Evolutionary conservation across 2,888 invertebrate species (phyloP).

Genomic region (Leptopilina drosophilae): DNA sequence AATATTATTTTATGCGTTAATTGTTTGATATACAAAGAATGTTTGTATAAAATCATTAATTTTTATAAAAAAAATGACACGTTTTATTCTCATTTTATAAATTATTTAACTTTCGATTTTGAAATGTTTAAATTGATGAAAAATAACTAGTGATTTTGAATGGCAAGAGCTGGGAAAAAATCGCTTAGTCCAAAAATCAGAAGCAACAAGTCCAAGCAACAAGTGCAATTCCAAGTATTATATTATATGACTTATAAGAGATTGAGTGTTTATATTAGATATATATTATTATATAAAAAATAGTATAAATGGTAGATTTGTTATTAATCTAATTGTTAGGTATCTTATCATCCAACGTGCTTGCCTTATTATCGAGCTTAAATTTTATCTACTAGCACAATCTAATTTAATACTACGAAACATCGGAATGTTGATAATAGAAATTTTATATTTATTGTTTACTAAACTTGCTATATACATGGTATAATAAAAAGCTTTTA

Average conservation of each 20-base stretch:
- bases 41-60: no score
- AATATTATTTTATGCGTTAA: no score
- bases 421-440: constrained; percentile 63
- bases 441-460: constrained; percentile 63
- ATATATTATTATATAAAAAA: no score
- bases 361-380: constrained; percentile 38
- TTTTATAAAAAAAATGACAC: no score
- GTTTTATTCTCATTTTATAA: no score
- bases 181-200: constrained; percentile 18
- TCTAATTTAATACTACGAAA: constrained; percentile 46
- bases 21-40: no score
- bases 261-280: constrained; percentile 1
- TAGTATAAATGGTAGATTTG: constrained; percentile 7
- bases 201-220: constrained; percentile 3
- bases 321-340: constrained; percentile 17
- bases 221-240: constrained; percentile 34
- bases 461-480: constrained; percentile 41
- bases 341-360: constrained; percentile 6
- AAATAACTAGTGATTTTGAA: neutral
- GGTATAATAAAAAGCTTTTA: constrained; percentile 38
- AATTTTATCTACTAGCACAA: constrained; percentile 23
- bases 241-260: neutral
- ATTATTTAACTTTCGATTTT: no score
- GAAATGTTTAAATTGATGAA: neutral
- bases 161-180: constrained; percentile 1